Base-by-base conservation (phyloP, 2,113 vertebrate genomes). In the Tylochromis polylepis region DNA sequence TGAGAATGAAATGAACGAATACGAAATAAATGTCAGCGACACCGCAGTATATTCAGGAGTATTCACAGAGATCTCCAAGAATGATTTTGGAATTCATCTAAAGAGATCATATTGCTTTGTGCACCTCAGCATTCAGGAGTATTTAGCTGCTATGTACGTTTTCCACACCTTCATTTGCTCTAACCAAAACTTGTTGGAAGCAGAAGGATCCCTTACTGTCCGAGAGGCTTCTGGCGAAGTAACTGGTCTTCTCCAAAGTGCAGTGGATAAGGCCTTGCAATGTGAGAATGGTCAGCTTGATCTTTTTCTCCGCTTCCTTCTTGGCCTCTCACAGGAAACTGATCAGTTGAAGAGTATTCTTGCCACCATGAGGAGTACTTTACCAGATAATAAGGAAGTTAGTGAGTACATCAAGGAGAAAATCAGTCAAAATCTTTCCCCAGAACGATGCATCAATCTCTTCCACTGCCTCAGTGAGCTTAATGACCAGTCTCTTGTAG, bases 51-150 rank as follows among this genome's bases (percentile, higher is more conserved):
- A 51, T 9, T 90, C 86, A 55, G 89, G 89, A 22, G 24, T 90
- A 15, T 90, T 87, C 53, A 90, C 89, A 11, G 31, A 90, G 72
- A 41, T 85, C 20, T 88, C 70, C 0, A 6, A 56, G 24, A 24
- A 22, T 14, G 59, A 85, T 3, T 82, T 18, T 9, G 83, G 83
- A 36, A 2, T 87, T n/a, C 53, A 58, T 41, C 31, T 12, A 55
- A 46, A 38, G 58, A 90, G 4, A 36, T 56, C 70, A 5, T 90
- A 62, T 3, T 62, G 55, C 80, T 90, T 90, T 10, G 86, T 90
- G 27, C 89, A 90, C 72, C 72, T 88, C 27, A 90, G 86, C 59
- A 75, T 88, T 6, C 89, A 90, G 67, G 89, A 90, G 83, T 90
- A 75, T 83, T 79, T 90, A 46, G 86, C 89, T 27, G 86, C 86